phyloP scores from a whole-genome alignment of 2,113 vertebrate genomes.

The Guaruba guarouba region DNA sequence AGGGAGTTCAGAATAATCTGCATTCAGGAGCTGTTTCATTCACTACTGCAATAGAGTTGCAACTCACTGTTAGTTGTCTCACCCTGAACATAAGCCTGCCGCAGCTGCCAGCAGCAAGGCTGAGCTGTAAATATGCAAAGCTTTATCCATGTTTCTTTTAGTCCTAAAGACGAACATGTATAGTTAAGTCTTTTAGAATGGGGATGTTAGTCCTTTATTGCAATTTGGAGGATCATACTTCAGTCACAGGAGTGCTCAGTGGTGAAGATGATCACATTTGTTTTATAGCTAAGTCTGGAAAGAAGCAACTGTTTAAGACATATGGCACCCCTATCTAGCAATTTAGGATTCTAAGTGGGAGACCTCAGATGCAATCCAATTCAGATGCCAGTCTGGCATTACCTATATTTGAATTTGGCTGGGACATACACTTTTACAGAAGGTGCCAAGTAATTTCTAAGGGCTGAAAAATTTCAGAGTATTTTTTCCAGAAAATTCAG shows the following conservation, averaged over 20 bases:
- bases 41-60: background rate
- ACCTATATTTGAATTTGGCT: background rate
- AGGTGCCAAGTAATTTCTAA: background rate
- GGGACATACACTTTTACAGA: background rate
- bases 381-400: background rate
- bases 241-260: background rate
- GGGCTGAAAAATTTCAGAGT: background rate
- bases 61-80: background rate
- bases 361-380: background rate
- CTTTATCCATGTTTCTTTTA: background rate
- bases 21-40: background rate
- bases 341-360: background rate
- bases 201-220: background rate
- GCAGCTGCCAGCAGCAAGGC: background rate
- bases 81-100: background rate
- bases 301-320: background rate
- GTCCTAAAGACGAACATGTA: background rate
- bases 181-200: background rate
- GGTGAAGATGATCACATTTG: background rate
- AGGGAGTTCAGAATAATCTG: background rate
- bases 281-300: background rate
- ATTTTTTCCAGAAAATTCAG: background rate
- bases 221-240: background rate
- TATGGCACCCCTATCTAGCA: background rate
- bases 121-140: background rate